Percentiles rank a stretch among this genome's conserved stretches.
phyloP scores from a whole-genome alignment of 2,113 vertebrate species.

The Felis catus region F.catus_Fca126_mat1.0 CM031424.1:43272001-43272500 shows the following conservation, averaged over 20 bases:
- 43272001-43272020: background rate
- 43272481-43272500: background rate
- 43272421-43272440: background rate
- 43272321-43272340: background rate
- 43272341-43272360: background rate
- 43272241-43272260: background rate
- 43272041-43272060: background rate
- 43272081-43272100: background rate
- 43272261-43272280: background rate
- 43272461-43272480: background rate
- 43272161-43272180: background rate
- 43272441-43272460: background rate
- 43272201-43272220: background rate
- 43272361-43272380: background rate
- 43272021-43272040: background rate
- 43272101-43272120: background rate
- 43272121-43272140: background rate
- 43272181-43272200: background rate
- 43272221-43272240: background rate
- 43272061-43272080: background rate
- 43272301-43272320: background rate
- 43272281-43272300: conserved; percentile 4
- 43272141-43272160: background rate
- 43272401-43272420: background rate
- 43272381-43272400: background rate